A percentile compares a stretch with the other conserved stretches of the same genome.
phyloP scores from a whole-genome alignment of 2,113 vertebrate species.

The Notechis scutatus region DNA sequence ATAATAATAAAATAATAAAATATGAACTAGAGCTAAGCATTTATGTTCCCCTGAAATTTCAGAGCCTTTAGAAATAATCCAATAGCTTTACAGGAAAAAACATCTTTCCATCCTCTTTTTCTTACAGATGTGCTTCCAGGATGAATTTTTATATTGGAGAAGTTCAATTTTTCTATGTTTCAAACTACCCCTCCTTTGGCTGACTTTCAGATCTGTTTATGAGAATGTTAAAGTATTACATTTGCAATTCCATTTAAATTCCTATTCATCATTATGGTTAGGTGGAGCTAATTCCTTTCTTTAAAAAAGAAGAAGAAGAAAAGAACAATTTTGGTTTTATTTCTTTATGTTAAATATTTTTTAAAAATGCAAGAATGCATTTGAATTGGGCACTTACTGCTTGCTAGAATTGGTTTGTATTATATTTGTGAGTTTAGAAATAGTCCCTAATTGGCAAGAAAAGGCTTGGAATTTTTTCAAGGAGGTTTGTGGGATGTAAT shows the following conservation, averaged over 20 bases:
- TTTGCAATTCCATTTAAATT: constrained; percentile 57
- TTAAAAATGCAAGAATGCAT: rapidly evolving
- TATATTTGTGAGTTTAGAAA: background rate
- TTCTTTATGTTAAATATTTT: constrained; percentile 8
- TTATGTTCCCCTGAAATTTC: background rate
- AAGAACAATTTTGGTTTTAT: constrained; percentile 11
- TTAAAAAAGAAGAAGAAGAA: constrained; percentile 9
- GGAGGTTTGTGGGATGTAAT: background rate
- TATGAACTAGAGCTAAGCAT: background rate
- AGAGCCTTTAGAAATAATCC: background rate
- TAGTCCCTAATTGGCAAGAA: background rate
- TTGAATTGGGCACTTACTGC: rapidly evolving
- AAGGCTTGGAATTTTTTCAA: background rate
- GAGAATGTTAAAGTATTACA: constrained; percentile 62
- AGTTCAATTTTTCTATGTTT: constrained; percentile 34
- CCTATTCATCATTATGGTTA: constrained; percentile 43
- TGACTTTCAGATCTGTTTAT: constrained; percentile 57
- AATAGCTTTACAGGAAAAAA: background rate
- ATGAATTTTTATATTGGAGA: background rate
- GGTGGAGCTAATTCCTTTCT: constrained; percentile 40
- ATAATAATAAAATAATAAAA: background rate
- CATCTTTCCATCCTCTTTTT: rapidly evolving
- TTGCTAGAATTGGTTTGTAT: background rate
- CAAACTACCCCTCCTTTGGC: constrained; percentile 39
- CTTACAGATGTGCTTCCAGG: background rate